Evolutionary conservation across 2,797 vertebrate genomes (phyloP).

Genomic region (Chromobotia macracanthus): DNA sequence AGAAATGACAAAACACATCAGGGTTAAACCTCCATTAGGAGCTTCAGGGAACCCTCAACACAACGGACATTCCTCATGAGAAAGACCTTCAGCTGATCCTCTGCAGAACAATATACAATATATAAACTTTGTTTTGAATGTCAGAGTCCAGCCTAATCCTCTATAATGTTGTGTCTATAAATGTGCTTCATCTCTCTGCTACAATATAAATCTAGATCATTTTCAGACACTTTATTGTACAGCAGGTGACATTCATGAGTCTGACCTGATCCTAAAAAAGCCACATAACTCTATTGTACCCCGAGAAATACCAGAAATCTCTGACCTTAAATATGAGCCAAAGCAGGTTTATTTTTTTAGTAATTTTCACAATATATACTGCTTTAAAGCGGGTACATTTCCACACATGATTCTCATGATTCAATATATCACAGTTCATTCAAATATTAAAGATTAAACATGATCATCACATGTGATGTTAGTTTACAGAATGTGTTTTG

Average conservation of each 20-base stretch:
- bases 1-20: constrained; percentile 39
- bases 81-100: not conserved
- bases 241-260: too few species aligned
- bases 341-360: too few species aligned
- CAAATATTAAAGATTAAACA: not conserved
- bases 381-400: too few species aligned
- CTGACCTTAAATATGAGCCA: too few species aligned
- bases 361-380: too few species aligned
- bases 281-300: too few species aligned
- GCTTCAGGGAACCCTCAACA: constrained; percentile 3
- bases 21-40: constrained; percentile 28
- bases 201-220: not conserved
- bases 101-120: not conserved
- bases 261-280: too few species aligned
- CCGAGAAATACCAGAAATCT: too few species aligned
- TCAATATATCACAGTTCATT: too few species aligned
- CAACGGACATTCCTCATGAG: constrained; percentile 15
- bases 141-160: not conserved
- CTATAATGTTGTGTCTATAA: not conserved
- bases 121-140: too few species aligned
- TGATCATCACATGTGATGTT: not conserved
- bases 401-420: too few species aligned
- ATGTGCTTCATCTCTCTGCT: not conserved
- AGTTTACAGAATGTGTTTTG: constrained; percentile 20
- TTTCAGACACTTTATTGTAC: too few species aligned